These are phyloP conservation scores for Balaenoptera acutorostrata DNA, from an alignment of 2,113 vertebrate species.

Conservation along the genomic window DNA sequence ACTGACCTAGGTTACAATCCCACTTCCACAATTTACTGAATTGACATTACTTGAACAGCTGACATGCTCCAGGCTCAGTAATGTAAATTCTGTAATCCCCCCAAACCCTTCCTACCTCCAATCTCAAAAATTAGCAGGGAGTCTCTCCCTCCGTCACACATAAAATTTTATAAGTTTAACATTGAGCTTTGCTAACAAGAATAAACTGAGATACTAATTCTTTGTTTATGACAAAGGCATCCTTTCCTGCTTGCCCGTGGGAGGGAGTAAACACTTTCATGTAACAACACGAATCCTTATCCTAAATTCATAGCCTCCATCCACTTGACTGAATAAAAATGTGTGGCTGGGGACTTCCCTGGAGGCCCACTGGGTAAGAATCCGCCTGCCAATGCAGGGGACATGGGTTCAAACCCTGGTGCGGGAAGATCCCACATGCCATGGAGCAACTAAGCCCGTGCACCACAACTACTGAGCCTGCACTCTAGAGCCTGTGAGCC, in stretches of 20 bases:
- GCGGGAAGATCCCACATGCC: no score
- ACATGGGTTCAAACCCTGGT: no score
- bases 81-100: not conserved
- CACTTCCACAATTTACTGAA: not conserved
- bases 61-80: not conserved
- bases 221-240: not conserved
- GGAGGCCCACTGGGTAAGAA: no score
- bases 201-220: not conserved
- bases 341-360: not conserved
- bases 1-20: not conserved
- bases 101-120: not conserved
- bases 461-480: no score
- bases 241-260: not conserved
- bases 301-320: not conserved
- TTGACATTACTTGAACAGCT: not conserved
- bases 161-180: not conserved
- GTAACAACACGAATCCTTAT: not conserved
- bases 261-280: not conserved
- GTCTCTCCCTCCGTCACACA: not conserved
- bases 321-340: not conserved
- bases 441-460: no score
- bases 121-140: not conserved
- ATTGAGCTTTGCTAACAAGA: not conserved
- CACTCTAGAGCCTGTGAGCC: no score
- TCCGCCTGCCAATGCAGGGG: no score